phyloP scores from a whole-genome alignment of 2,888 invertebrate genomes.

The Nomada ferruginata region DNA sequence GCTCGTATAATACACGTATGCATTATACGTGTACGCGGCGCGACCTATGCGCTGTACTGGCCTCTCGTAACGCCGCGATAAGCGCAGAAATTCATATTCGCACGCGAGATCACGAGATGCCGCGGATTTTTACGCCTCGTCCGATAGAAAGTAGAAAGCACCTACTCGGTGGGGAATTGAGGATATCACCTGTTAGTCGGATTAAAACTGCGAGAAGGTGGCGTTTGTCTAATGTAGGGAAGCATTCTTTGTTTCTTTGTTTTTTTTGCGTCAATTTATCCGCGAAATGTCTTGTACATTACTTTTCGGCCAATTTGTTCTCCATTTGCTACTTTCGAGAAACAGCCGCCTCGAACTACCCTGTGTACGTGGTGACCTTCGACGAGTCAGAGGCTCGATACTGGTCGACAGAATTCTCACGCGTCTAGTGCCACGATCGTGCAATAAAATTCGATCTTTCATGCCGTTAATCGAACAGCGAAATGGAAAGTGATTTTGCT shows the following conservation, averaged over 20 bases:
- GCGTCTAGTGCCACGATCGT: neutral
- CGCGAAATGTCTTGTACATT: neutral
- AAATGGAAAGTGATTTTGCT: constrained; percentile 13
- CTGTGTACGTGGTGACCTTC: constrained; percentile 50
- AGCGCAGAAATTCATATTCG: constrained; percentile 64
- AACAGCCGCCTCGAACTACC: neutral
- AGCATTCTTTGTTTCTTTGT: neutral
- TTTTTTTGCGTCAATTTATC: neutral
- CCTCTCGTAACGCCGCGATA: constrained; percentile 59
- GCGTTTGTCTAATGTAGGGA: neutral
- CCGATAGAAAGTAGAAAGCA: constrained; percentile 68
- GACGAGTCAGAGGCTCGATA: constrained; percentile 11
- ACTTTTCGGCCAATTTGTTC: neutral
- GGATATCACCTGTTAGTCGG: neutral
- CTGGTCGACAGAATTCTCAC: constrained; percentile 19
- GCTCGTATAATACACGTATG: constrained; percentile 63
- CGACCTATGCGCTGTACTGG: constrained; percentile 45
- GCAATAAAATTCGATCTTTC: constrained; percentile 15
- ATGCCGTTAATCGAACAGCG: constrained; percentile 4
- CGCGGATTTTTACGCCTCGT: constrained; percentile 43
- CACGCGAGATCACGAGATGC: constrained; percentile 44
- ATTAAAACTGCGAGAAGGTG: neutral
- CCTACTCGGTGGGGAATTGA: constrained; percentile 20
- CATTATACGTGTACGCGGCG: constrained; percentile 24
- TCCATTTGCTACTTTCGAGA: neutral